These are phyloP conservation scores for Bombus consobrinus DNA, from an alignment of 1,140 invertebrate genomes.

Conservation along the genomic window DNA sequence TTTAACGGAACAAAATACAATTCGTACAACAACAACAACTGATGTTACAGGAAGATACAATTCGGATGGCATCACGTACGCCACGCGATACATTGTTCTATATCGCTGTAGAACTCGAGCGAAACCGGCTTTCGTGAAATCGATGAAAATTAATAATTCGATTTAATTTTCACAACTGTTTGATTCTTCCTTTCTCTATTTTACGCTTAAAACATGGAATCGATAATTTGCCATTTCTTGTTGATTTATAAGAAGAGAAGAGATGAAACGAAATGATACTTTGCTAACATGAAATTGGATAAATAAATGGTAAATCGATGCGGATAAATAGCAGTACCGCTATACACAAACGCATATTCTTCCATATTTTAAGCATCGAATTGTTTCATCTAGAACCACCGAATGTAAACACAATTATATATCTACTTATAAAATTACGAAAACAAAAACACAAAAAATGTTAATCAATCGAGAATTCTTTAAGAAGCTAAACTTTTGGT, in stretches of 20 bases:
- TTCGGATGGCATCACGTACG: neutral
- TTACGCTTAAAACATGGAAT: neutral
- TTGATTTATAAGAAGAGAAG: neutral
- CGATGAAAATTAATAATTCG: neutral
- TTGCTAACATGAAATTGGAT: neutral
- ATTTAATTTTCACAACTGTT: neutral
- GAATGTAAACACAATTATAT: neutral
- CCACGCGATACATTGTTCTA: neutral
- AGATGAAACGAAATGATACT: neutral
- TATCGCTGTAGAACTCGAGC: neutral
- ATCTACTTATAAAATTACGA: conserved; percentile 20
- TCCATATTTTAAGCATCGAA: conserved; percentile 6
- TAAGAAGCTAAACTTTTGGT: conserved; percentile 16
- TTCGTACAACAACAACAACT: conserved; percentile 67
- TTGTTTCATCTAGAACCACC: neutral
- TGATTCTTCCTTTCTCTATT: neutral
- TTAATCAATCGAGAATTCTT: neutral
- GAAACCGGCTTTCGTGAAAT: neutral
- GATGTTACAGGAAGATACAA: conserved; percentile 50
- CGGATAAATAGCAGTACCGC: neutral
- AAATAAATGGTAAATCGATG: neutral
- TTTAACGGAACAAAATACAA: conserved; percentile 66
- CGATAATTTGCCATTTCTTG: neutral
- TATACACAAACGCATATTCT: neutral
- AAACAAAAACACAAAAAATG: conserved; percentile 22